Percentiles rank a stretch among this genome's conserved stretches.
Evolutionary conservation across 1,140 invertebrate species (phyloP).

Genomic region (Drosophila santomea): DNA sequence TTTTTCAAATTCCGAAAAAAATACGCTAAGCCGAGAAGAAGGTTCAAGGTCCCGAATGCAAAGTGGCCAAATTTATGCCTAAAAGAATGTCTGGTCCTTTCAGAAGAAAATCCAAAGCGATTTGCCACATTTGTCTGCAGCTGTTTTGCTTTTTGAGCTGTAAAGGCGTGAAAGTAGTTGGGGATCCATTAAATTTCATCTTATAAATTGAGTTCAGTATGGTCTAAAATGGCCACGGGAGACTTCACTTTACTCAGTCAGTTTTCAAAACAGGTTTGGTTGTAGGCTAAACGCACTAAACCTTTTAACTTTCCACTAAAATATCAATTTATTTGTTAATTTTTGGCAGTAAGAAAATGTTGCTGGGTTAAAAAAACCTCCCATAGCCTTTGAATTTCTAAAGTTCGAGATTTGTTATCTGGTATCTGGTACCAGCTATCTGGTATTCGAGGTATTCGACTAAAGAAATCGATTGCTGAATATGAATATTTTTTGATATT

Average conservation of each 20-base stretch:
- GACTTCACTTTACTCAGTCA: neutral
- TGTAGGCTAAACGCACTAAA: too few species aligned
- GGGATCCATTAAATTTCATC: neutral
- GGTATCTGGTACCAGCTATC: too few species aligned
- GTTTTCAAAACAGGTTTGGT: too few species aligned
- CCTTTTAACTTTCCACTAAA: too few species aligned
- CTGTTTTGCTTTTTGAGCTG: conserved; percentile 41
- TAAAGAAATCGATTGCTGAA: too few species aligned
- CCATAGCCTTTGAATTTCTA: too few species aligned
- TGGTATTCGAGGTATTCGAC: too few species aligned
- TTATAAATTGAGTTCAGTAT: neutral
- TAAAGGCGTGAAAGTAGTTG: neutral
- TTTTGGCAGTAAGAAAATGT: too few species aligned
- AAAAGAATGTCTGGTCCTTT: conserved; percentile 54
- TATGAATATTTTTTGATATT: neutral
- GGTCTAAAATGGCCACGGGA: neutral
- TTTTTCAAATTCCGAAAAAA: conserved; percentile 67
- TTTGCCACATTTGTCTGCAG: conserved; percentile 43
- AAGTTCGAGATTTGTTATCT: too few species aligned
- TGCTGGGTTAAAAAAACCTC: too few species aligned
- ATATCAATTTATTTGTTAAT: too few species aligned
- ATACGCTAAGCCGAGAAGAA: conserved; percentile 51
- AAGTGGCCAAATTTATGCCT: conserved; percentile 78
- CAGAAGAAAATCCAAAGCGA: conserved; percentile 24
- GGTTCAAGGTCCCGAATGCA: conserved; percentile 44